Evolutionary conservation across 2,113 vertebrate genomes (phyloP).

Genomic region (Hassar affinis): DNA sequence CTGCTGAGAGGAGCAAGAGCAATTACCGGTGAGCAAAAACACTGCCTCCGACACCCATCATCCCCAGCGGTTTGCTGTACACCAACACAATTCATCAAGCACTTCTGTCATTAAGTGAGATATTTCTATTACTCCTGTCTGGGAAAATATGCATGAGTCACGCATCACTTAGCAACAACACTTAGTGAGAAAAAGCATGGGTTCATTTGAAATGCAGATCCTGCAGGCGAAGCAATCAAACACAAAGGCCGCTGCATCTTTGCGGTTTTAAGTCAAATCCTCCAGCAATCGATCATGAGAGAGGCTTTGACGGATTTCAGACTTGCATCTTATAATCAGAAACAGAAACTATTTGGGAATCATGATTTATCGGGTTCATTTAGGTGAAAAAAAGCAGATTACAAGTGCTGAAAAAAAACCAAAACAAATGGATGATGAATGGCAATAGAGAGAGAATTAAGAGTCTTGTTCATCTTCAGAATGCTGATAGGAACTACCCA

Average conservation of each 20-base stretch:
- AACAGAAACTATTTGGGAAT: slow-evolving; percentile 63
- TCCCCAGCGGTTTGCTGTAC: slow-evolving; percentile 30
- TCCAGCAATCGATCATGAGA: slow-evolving; percentile 5
- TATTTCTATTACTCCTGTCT: slow-evolving; percentile 39
- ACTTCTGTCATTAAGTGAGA: slow-evolving; percentile 37
- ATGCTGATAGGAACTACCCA: slow-evolving; percentile 35
- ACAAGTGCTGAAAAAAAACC: slow-evolving; percentile 55
- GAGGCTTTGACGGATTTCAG: slow-evolving; percentile 47
- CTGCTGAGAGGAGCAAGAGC: slow-evolving; percentile 39
- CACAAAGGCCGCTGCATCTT: background rate
- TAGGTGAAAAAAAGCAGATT: slow-evolving; percentile 61
- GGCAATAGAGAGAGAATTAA: slow-evolving; percentile 59
- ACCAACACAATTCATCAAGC: slow-evolving; percentile 45
- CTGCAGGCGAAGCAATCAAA: slow-evolving; percentile 3
- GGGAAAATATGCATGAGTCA: slow-evolving; percentile 39
- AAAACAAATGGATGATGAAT: slow-evolving; percentile 55
- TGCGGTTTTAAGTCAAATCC: background rate
- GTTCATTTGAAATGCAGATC: slow-evolving; percentile 31
- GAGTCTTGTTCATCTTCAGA: slow-evolving; percentile 55
- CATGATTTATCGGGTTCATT: slow-evolving; percentile 70
- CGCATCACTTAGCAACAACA: slow-evolving; percentile 37
- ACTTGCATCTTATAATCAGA: slow-evolving; percentile 57
- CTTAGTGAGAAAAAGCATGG: background rate
- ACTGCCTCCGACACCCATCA: slow-evolving; percentile 46
- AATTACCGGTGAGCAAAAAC: slow-evolving; percentile 54